A percentile compares a stretch with the other conserved stretches of the same genome.
Evolutionary conservation across 1,140 invertebrate genomes (phyloP).

Genomic region (Drosophila nigrodunni): DNA sequence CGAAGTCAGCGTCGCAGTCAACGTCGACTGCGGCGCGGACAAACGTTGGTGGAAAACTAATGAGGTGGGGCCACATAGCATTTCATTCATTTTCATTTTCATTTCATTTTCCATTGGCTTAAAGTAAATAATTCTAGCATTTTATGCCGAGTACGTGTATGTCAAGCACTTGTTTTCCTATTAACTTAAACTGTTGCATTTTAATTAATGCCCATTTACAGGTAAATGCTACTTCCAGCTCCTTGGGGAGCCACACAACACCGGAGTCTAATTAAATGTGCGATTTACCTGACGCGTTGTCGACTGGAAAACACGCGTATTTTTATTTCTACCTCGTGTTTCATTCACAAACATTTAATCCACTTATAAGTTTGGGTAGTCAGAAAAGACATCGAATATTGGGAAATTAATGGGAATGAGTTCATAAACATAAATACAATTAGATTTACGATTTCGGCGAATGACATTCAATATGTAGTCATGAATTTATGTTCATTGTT

Average conservation of each 20-base stretch:
- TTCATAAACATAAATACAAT: constrained; percentile 21
- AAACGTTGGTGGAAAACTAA: constrained; percentile 1
- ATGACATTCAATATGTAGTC: constrained; percentile 35
- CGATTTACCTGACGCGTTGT: constrained; percentile 51
- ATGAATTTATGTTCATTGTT: constrained; percentile 63
- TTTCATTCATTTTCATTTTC: constrained; percentile 4
- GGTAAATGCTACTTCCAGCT: constrained; percentile 11
- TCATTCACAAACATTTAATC: constrained; percentile 6
- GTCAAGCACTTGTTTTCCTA: constrained; percentile 41
- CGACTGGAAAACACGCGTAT: constrained; percentile 1
- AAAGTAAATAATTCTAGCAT: constrained; percentile 71
- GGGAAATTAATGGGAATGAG: background rate
- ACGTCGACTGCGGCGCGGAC: background rate
- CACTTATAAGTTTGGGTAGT: background rate
- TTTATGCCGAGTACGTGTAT: constrained; percentile 48
- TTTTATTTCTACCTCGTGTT: background rate
- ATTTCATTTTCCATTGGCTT: constrained; percentile 16
- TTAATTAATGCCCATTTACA: constrained; percentile 61
- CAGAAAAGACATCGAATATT: background rate
- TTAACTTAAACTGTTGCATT: constrained; percentile 74
- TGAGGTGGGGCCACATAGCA: constrained; percentile 53
- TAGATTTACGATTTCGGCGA: constrained; percentile 58
- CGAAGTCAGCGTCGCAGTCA: background rate
- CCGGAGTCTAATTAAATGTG: constrained; percentile 33
- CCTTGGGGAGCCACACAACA: constrained; percentile 30